phyloP scores from a whole-genome alignment of 2,113 vertebrate species.

The Oncorhynchus keta region DNA sequence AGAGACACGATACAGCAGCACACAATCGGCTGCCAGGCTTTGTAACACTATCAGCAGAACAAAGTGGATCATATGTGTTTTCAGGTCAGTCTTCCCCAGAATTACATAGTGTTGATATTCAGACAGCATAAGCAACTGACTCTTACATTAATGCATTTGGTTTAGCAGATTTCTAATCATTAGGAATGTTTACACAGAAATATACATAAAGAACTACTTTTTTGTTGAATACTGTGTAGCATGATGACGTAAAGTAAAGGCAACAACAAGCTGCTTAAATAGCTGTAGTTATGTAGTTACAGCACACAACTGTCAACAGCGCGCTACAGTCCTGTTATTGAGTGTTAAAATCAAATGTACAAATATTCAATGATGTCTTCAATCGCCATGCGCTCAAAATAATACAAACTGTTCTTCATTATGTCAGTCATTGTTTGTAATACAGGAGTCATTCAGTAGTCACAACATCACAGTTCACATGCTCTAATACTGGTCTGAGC shows the following conservation, averaged over 20 bases:
- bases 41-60: neutral
- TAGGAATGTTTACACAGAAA: neutral
- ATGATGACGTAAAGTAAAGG: neutral
- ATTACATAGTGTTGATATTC: no score
- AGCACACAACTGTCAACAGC: constrained; percentile 9
- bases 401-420: neutral
- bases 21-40: constrained; percentile 7
- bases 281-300: neutral
- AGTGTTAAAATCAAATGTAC: neutral
- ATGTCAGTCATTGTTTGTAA: neutral
- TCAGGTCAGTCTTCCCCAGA: neutral
- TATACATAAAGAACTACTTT: neutral
- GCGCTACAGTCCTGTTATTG: neutral
- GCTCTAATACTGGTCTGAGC: neutral
- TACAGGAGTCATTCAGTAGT: neutral
- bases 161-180: constrained; percentile 6
- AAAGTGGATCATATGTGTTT: neutral
- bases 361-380: neutral
- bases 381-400: constrained; percentile 1
- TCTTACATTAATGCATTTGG: neutral
- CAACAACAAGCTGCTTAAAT: constrained; percentile 7
- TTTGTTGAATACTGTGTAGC: neutral
- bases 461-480: neutral
- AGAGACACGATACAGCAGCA: neutral
- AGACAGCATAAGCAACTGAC: no score